Evolutionary conservation across 2,888 invertebrate genomes (phyloP).

Genomic region (Cephonodes hylas): DNA sequence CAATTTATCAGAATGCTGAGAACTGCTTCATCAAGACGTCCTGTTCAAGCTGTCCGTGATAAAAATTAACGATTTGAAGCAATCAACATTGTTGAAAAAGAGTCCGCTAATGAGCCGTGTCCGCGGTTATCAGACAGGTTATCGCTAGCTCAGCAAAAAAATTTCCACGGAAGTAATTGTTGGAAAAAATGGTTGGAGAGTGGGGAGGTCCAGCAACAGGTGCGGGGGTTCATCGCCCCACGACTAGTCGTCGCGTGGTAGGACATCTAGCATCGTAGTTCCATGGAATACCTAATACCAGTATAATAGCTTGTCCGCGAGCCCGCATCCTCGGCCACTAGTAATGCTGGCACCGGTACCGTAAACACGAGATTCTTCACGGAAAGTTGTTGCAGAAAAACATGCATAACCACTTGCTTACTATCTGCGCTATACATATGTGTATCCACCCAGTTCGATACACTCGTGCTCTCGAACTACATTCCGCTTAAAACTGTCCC

Average conservation of each 20-base stretch:
- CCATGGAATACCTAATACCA: conserved; percentile 45
- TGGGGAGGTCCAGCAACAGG: conserved; percentile 64
- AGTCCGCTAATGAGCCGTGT: conserved; percentile 74
- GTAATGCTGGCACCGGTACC: conserved; percentile 47
- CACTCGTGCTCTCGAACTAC: no score
- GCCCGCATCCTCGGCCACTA: conserved; percentile 37
- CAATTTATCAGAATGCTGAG: conserved; percentile 47
- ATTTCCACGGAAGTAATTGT: conserved; percentile 67
- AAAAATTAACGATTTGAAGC: conserved; percentile 47
- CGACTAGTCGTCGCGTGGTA: conserved; percentile 38
- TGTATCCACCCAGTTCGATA: no score
- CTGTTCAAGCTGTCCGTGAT: conserved; percentile 28
- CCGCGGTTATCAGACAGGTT: conserved; percentile 71
- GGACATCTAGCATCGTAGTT: conserved; percentile 49
- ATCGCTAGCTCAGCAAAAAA: conserved; percentile 72
- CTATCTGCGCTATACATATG: conserved; percentile 24
- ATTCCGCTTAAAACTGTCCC: no score
- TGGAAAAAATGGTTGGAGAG: conserved; percentile 70
- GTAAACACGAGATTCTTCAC: conserved; percentile 37
- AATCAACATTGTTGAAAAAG: conserved; percentile 51
- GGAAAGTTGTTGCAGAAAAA: conserved; percentile 22
- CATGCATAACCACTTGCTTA: conserved; percentile 24
- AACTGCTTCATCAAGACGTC: conserved; percentile 46
- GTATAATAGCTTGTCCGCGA: conserved; percentile 18
- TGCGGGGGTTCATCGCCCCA: conserved; percentile 71